Conservation (phyloP, 2,888 invertebrate species). For the Hirtodrosophila histrioides region DNA sequence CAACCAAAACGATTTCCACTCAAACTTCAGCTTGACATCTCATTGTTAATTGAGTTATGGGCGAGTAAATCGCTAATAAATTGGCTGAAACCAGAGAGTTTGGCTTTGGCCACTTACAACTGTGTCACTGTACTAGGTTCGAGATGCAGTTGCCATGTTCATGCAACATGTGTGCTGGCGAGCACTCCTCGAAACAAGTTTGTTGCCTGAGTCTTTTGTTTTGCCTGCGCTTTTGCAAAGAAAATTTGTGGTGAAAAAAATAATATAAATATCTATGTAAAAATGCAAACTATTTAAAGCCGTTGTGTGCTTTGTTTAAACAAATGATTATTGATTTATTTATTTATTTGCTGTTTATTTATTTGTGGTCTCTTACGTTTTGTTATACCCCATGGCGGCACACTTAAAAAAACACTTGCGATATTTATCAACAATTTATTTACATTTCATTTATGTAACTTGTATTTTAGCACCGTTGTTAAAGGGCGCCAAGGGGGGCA, state of each 20-base stretch:
- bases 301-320: conserved; percentile 54
- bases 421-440: conserved; percentile 44
- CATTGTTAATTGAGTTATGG: conserved; percentile 65
- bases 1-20: conserved; percentile 43
- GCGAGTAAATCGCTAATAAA: conserved; percentile 44
- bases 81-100: conserved; percentile 5
- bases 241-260: background rate
- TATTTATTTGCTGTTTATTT: conserved; percentile 38
- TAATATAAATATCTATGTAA: conserved; percentile 19
- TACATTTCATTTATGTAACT: conserved; percentile 56
- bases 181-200: conserved; percentile 53
- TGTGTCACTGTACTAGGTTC: conserved; percentile 65
- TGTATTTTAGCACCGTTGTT: conserved; percentile 14
- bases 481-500: conserved; percentile 1
- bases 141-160: conserved; percentile 37
- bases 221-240: conserved; percentile 13
- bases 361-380: conserved; percentile 21
- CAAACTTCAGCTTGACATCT: conserved; percentile 39
- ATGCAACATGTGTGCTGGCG: conserved; percentile 56
- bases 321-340: conserved; percentile 55
- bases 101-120: conserved; percentile 19
- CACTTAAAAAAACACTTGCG: conserved; percentile 9
- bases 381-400: conserved; percentile 23
- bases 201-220: conserved; percentile 75
- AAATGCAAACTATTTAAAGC: conserved; percentile 42